Evolutionary conservation across 2,113 vertebrate genomes (phyloP).

Genomic region (Naja naja): DNA sequence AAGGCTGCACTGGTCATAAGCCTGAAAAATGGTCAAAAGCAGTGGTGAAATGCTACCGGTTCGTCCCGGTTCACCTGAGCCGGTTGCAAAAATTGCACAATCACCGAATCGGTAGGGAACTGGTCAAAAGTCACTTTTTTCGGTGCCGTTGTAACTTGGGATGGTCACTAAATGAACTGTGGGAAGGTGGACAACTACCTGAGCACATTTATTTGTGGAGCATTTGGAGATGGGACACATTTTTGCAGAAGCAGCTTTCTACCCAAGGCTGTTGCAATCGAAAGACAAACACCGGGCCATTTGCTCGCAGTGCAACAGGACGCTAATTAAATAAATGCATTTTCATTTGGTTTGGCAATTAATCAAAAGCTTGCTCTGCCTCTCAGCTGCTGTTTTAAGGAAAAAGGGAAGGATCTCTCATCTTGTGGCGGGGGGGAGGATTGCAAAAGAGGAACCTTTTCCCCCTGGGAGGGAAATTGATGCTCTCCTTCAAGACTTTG

Average conservation of each 20-base stretch:
- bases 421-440: no score
- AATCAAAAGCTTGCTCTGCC: background rate
- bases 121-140: no score
- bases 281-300: background rate
- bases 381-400: background rate
- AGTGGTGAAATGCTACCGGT: no score
- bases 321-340: background rate
- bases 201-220: background rate
- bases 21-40: no score
- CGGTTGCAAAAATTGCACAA: no score
- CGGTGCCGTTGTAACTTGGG: background rate
- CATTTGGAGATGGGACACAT: background rate
- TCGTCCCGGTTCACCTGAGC: no score
- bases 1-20: no score
- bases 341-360: background rate
- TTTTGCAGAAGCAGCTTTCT: background rate
- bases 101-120: no score
- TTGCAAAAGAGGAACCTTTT: background rate
- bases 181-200: background rate
- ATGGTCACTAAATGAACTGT: no score
- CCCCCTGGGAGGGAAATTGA: background rate
- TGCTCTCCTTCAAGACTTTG: background rate
- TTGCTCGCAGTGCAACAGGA: background rate
- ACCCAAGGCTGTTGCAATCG: background rate
- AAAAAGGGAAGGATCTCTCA: no score